Conservation (phyloP, 1,140 invertebrate species). For the Globodera rostochiensis region DNA sequence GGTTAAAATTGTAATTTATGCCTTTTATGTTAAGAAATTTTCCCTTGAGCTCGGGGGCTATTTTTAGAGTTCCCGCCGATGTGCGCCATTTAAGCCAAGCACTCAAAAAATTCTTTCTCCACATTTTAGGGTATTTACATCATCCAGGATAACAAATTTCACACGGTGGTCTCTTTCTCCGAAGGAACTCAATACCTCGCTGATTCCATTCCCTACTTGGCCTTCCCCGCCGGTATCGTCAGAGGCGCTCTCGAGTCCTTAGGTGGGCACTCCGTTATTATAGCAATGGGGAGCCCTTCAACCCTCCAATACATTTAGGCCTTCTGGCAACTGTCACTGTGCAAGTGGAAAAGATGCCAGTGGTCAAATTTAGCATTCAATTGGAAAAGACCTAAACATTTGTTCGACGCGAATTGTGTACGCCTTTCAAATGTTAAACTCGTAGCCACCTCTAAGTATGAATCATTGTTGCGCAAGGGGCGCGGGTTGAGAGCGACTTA, state of each 20-base stretch:
- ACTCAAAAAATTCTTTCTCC: constrained; percentile 13
- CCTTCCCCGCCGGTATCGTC: constrained; percentile 92
- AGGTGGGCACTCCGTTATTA: constrained; percentile 67
- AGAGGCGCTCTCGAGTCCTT: constrained; percentile 90
- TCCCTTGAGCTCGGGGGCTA: neutral
- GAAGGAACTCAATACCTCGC: constrained; percentile 87
- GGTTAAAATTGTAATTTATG: too few species aligned
- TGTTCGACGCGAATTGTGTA: too few species aligned
- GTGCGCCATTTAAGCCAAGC: too few species aligned
- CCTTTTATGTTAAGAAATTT: neutral
- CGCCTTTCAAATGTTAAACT: neutral
- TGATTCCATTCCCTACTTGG: constrained; percentile 85
- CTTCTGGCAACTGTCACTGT: constrained; percentile 90
- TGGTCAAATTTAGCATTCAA: constrained; percentile 79
- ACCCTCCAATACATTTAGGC: neutral
- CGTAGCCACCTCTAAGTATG: too few species aligned
- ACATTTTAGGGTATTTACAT: constrained; percentile 83
- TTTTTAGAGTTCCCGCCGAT: neutral
- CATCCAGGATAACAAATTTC: constrained; percentile 91
- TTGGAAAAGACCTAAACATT: constrained; percentile 42
- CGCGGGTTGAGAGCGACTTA: too few species aligned
- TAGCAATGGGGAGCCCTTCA: too few species aligned
- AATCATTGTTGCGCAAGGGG: too few species aligned
- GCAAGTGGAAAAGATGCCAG: constrained; percentile 86
- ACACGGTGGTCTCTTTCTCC: constrained; percentile 84